A percentile compares a stretch with the other conserved stretches of the same genome.
Evolutionary conservation across 2,113 vertebrate species (phyloP).

Genomic region (Phyllostomus hastatus): DNA sequence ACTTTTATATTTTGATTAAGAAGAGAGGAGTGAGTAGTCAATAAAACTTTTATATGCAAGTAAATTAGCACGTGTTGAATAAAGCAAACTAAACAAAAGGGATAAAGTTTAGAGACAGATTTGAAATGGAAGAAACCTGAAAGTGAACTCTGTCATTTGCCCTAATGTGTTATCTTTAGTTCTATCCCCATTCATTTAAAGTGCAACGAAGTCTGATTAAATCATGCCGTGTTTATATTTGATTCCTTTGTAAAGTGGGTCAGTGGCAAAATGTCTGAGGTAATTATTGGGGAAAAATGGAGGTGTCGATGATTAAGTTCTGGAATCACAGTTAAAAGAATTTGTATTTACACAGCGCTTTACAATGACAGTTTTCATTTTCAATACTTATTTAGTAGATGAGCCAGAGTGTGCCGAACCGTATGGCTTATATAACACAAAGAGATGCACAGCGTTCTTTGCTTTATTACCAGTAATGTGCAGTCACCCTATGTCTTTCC

Average conservation of each 20-base stretch:
- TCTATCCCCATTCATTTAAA: conserved; percentile 22
- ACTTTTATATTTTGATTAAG: conserved; percentile 8
- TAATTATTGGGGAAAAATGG: conserved; percentile 3
- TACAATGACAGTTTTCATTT: conserved; percentile 32
- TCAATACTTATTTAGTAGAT: background rate
- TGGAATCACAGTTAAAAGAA: conserved; percentile 14
- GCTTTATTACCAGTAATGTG: background rate
- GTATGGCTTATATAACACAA: conserved; percentile 52
- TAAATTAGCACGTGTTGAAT: background rate
- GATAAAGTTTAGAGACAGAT: background rate
- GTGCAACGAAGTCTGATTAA: conserved; percentile 43
- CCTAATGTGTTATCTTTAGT: conserved; percentile 8
- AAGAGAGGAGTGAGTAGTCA: background rate
- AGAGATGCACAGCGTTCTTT: conserved; percentile 23
- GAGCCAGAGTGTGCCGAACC: conserved; percentile 10
- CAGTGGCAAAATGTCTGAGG: conserved; percentile 37
- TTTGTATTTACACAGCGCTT: background rate
- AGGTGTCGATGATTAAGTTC: conserved; percentile 44
- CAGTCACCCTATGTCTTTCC: conserved; percentile 26
- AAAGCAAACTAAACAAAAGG: background rate
- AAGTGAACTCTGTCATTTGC: background rate
- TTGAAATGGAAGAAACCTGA: background rate
- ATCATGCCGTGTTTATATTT: conserved; percentile 24
- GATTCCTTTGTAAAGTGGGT: conserved; percentile 53
- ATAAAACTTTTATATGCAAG: background rate